These are phyloP conservation scores for Spisula subtruncata DNA, from an alignment of 2,888 invertebrate species.

Conservation along the genomic window DNA sequence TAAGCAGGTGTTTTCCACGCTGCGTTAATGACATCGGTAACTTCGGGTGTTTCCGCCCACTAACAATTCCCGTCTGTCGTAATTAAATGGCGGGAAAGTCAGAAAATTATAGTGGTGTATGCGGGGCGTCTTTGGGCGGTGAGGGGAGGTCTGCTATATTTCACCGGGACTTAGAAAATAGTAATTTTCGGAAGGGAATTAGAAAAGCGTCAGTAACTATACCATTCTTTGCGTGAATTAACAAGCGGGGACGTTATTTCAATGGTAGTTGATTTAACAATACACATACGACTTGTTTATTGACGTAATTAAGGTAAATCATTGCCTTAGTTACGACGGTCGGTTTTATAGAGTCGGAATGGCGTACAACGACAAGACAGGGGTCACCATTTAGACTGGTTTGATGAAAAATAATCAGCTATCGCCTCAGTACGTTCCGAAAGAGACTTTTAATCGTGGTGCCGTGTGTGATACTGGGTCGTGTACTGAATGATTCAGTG, in stretches of 20 bases:
- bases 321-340: too few species aligned
- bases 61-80: conserved; percentile 40
- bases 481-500: too few species aligned
- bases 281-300: not conserved
- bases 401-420: too few species aligned
- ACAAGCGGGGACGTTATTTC: not conserved
- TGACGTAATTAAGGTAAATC: not conserved
- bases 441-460: too few species aligned
- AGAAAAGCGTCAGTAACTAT: conserved; percentile 21
- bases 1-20: conserved; percentile 53
- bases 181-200: conserved; percentile 40
- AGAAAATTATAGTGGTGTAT: conserved; percentile 49
- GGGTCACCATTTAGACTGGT: too few species aligned
- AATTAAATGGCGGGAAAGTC: conserved; percentile 58
- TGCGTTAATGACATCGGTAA: conserved; percentile 49
- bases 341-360: too few species aligned
- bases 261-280: conserved; percentile 8
- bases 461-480: too few species aligned
- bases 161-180: conserved; percentile 39
- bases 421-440: too few species aligned
- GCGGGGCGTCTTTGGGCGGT: conserved; percentile 52
- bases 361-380: too few species aligned
- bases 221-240: not conserved
- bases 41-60: conserved; percentile 52
- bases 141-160: conserved; percentile 36